These are phyloP conservation scores for Speoplatyrhinus poulsoni DNA, from an alignment of 2,113 vertebrate genomes.

Conservation along the genomic window DNA sequence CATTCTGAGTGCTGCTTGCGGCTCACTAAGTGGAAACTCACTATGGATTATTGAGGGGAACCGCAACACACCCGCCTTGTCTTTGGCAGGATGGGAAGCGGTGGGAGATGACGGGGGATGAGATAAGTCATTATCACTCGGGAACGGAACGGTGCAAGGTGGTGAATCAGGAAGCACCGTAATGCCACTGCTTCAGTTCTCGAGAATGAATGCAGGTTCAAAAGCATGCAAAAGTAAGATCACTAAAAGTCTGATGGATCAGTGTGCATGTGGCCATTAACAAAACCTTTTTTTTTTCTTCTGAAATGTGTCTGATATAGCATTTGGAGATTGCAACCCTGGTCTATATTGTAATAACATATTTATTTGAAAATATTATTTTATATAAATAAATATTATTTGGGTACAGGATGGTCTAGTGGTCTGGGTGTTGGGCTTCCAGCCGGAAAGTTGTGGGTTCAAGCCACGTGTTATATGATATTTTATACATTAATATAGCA, in stretches of 20 bases:
- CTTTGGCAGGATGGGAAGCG: slow-evolving; percentile 7
- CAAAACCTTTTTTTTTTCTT: too few species aligned
- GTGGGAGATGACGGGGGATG: neutral
- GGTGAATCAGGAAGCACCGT: neutral
- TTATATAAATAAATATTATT: too few species aligned
- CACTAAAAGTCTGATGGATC: neutral
- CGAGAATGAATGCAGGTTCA: neutral
- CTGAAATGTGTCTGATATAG: neutral
- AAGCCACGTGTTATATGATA: too few species aligned
- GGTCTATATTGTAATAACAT: too few species aligned
- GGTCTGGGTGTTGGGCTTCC: too few species aligned
- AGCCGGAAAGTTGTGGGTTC: too few species aligned
- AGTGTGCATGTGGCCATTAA: too few species aligned
- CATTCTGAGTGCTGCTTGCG: slow-evolving; percentile 36
- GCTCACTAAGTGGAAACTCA: slow-evolving; percentile 46
- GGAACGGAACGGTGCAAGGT: neutral
- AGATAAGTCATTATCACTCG: slow-evolving; percentile 16
- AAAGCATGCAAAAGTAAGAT: neutral
- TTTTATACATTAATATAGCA: too few species aligned
- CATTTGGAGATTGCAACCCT: neutral
- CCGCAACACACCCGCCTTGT: slow-evolving; percentile 56
- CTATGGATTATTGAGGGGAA: slow-evolving; percentile 58
- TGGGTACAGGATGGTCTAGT: too few species aligned
- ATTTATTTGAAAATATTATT: too few species aligned
- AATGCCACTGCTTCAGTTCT: neutral